Percentiles rank a stretch among this genome's conserved stretches.
Evolutionary conservation across 1,140 invertebrate species (phyloP).

Genomic region (Vollenhovia emeryi): DNA sequence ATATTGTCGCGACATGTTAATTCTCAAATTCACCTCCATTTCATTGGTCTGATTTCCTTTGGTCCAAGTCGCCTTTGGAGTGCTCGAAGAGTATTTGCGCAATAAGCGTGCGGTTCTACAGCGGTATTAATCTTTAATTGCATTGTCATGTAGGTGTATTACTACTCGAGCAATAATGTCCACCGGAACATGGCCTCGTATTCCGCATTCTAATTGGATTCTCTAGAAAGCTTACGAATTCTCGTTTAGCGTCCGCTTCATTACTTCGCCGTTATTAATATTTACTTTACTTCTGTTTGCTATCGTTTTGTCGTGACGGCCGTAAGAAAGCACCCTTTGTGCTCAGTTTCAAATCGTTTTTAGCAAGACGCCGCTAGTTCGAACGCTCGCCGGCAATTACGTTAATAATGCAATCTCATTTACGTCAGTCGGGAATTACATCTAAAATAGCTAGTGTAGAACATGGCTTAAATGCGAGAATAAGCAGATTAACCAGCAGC

Average conservation of each 20-base stretch:
- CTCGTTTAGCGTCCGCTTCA: slow-evolving; percentile 47
- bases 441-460: slow-evolving; percentile 55
- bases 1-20: slow-evolving; percentile 1
- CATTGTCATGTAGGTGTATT: slow-evolving; percentile 52
- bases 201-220: slow-evolving; percentile 65
- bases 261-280: slow-evolving; percentile 57
- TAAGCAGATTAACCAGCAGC: slow-evolving; percentile 52
- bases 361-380: slow-evolving; percentile 35
- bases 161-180: slow-evolving; percentile 52
- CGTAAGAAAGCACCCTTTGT: slow-evolving; percentile 44
- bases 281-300: slow-evolving; percentile 55
- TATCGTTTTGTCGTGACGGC: slow-evolving; percentile 47
- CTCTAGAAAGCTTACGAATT: slow-evolving; percentile 51
- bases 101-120: slow-evolving; percentile 25
- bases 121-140: slow-evolving; percentile 68
- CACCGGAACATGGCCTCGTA: slow-evolving; percentile 14
- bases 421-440: slow-evolving; percentile 54
- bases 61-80: neutral
- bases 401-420: slow-evolving; percentile 60
- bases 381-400: slow-evolving; percentile 53
- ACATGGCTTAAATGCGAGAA: slow-evolving; percentile 55
- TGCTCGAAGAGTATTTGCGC: slow-evolving; percentile 18
- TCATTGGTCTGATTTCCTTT: slow-evolving; percentile 1
- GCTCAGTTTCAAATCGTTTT: slow-evolving; percentile 25
- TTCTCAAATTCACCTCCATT: slow-evolving; percentile 23